Percentiles rank a stretch among this genome's conserved stretches.
Evolutionary conservation across 2,797 vertebrate species (phyloP).

Genomic region (Tauraco hartlaubi): DNA sequence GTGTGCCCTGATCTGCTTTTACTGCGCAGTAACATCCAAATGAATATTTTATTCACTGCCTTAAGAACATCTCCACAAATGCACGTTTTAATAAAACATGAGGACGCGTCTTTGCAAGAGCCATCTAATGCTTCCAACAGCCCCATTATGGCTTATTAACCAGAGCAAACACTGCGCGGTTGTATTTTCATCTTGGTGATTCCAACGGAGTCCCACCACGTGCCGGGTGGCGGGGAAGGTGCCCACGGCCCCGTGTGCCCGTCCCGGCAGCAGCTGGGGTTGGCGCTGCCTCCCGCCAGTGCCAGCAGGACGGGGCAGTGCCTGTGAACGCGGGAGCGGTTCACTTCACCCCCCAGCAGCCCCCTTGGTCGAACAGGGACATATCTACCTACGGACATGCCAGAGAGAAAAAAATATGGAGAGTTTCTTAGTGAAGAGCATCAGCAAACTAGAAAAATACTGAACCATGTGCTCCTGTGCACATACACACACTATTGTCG

Average conservation of each 20-base stretch:
- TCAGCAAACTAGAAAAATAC: neutral
- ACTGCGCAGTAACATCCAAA: neutral
- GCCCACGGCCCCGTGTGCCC: neutral
- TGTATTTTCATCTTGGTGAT: neutral
- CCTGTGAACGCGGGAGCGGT: neutral
- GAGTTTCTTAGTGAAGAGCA: neutral
- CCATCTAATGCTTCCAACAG: neutral
- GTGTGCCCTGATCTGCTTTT: neutral
- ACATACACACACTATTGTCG: rapidly evolving
- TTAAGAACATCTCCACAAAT: conserved; percentile 42
- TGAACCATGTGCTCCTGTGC: rapidly evolving
- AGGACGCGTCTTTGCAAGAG: conserved; percentile 22
- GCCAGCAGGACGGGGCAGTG: rapidly evolving
- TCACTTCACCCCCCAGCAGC: neutral
- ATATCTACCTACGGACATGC: rapidly evolving
- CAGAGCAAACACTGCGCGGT: neutral
- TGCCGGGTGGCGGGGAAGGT: rapidly evolving
- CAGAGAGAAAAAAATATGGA: rapidly evolving
- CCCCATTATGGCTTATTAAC: conserved; percentile 1
- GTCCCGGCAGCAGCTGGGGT: neutral
- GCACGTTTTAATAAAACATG: conserved; percentile 62
- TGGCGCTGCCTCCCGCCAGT: neutral
- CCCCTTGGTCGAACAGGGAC: neutral
- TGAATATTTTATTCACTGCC: conserved; percentile 55
- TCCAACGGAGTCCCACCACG: neutral